Percentiles rank a stretch among this genome's conserved stretches.
Conservation (phyloP, 2,113 vertebrate genomes). For the Oreochromis tanganicae region DNA sequence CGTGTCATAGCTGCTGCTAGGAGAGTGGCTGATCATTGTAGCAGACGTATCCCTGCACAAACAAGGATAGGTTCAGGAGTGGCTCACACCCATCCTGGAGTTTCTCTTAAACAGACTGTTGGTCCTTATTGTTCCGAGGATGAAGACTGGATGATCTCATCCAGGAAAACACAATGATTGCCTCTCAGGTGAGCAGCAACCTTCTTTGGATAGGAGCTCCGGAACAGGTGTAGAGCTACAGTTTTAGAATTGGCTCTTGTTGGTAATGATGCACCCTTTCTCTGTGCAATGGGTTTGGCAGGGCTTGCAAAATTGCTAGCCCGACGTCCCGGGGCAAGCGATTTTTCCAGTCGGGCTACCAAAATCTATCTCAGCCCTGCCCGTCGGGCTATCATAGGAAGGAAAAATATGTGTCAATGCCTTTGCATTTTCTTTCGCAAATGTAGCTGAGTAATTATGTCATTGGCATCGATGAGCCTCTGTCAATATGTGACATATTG, state of each 20-base stretch:
- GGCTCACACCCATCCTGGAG: not conserved
- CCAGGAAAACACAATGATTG: not conserved
- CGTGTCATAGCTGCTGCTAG: constrained; percentile 91
- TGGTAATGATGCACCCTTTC: not conserved
- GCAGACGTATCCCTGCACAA: constrained; percentile 83
- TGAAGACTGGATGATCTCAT: fast-evolving
- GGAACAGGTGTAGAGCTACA: not conserved
- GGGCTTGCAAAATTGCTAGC: too few relatives aligned
- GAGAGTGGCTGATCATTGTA: constrained; percentile 82
- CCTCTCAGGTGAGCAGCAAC: not conserved
- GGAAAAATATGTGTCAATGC: too few relatives aligned
- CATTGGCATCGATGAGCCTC: too few relatives aligned
- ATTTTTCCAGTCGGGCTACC: too few relatives aligned
- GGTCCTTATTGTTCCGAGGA: not conserved
- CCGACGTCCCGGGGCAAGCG: too few relatives aligned
- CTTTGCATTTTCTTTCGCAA: too few relatives aligned
- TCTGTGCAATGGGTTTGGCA: not conserved
- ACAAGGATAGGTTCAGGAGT: not conserved
- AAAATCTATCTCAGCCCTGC: too few relatives aligned
- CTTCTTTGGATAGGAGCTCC: not conserved
- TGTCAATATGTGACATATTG: too few relatives aligned
- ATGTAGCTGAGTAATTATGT: too few relatives aligned
- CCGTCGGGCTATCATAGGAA: too few relatives aligned
- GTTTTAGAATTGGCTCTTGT: not conserved
- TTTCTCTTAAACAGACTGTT: not conserved